Evolutionary conservation across 2,113 vertebrate genomes (phyloP).

Genomic region (Xiphophorus couchianus): DNA sequence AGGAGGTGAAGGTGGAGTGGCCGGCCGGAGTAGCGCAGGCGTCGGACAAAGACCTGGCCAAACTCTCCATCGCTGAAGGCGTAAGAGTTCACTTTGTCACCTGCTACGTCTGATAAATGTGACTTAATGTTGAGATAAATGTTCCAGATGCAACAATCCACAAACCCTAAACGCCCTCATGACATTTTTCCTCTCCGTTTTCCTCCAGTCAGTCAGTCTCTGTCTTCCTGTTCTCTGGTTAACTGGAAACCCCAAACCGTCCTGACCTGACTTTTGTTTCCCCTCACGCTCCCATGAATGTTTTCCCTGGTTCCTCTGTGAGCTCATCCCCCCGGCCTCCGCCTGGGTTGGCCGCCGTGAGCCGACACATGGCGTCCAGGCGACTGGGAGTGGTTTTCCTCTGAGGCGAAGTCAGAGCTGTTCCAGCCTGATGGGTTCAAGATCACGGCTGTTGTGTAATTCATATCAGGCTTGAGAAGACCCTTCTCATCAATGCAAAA

Average conservation of each 20-base stretch:
- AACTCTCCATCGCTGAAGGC: constrained; percentile 89
- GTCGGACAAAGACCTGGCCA: constrained; percentile 90
- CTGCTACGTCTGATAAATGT: not conserved
- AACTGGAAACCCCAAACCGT: not conserved
- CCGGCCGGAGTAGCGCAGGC: constrained; percentile 80
- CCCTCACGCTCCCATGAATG: constrained; percentile 22
- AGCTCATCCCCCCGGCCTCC: constrained; percentile 36
- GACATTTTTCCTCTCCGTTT: not conserved
- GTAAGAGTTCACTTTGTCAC: constrained; percentile 73
- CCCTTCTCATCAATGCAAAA: not conserved
- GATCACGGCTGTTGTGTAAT: constrained; percentile 29
- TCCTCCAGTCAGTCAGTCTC: not conserved
- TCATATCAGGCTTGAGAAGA: constrained; percentile 8
- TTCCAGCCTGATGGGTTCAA: constrained; percentile 26
- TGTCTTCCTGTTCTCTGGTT: not conserved
- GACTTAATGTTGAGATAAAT: not conserved
- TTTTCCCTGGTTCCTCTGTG: constrained; percentile 18
- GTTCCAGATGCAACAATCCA: not conserved
- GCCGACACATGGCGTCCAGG: constrained; percentile 28
- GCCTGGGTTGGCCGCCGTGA: constrained; percentile 40
- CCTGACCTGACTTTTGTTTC: constrained; percentile 16
- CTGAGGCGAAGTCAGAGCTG: constrained; percentile 24
- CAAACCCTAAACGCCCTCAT: not conserved
- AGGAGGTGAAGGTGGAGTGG: constrained; percentile 73
- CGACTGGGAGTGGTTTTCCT: constrained; percentile 12